These are phyloP conservation scores for Hydropotes inermis DNA, from an alignment of 2,113 vertebrate species.

Conservation along the genomic window DNA sequence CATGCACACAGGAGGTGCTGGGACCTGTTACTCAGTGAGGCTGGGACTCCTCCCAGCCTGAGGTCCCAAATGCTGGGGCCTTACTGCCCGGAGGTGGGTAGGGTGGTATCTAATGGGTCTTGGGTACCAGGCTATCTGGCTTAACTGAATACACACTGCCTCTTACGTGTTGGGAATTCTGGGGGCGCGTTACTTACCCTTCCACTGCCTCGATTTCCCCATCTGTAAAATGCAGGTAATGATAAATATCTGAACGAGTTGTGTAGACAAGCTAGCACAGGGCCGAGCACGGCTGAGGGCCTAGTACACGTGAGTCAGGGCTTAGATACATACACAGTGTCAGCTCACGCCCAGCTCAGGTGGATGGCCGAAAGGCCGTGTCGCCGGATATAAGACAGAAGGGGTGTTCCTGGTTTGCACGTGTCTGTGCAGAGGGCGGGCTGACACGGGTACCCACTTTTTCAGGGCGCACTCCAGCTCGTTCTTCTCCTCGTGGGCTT, in stretches of 20 bases:
- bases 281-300: neutral
- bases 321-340: accelerated
- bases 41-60: neutral
- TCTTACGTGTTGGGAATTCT: neutral
- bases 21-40: neutral
- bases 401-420: neutral
- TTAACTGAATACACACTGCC: neutral
- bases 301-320: neutral
- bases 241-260: neutral
- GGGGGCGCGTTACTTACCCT: neutral
- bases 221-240: neutral
- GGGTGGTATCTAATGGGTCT: neutral
- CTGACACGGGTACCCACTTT: constrained; percentile 79
- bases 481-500: constrained; percentile 89
- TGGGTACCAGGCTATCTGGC: neutral
- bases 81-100: neutral
- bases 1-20: neutral
- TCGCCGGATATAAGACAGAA: accelerated
- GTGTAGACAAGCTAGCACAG: neutral
- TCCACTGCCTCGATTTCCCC: neutral
- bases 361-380: accelerated
- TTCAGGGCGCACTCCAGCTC: constrained; percentile 89
- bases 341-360: neutral
- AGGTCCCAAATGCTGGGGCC: neutral
- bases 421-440: accelerated